Evolutionary conservation across 2,888 invertebrate genomes (phyloP), one percentile per base, ranked within the genome.

Genomic region (Leistus spinibarbis): DNA sequence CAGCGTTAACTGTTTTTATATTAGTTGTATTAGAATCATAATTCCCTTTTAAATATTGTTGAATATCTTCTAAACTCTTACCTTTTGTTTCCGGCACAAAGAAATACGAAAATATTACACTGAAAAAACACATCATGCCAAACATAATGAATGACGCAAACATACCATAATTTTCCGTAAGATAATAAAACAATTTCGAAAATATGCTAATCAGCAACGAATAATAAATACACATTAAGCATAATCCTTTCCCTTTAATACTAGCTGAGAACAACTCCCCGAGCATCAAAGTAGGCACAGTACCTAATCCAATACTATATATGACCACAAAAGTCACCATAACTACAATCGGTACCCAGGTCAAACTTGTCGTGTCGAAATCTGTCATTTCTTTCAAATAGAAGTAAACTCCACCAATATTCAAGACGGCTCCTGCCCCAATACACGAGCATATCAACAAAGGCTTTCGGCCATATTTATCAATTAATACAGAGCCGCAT

Each of bases 381-480:
- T 13, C 27, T 1, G 79, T 79, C 40, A 69, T 78, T n/a, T 82
- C 80, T 73, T 79, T 78, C 13, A 84, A 16, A 54, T 79, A 80
- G 77, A 85, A 85, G 76, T 81, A 82, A 20, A 80, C 76, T 40
- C 83, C 82, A 69, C 73, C 22, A 13, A 78, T 20, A 7, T 76
- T 54, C 19, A 81, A 56, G n/a, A 65, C 24, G 16, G 62, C 24
- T 1, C 68, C 79, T 56, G 78, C 78, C 4, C 89, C 87, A 0
- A 89, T 81, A n/a, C 90, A 89, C 0, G 86, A 86, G 53, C 84
- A 76, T 7, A 87, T 79, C 3, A 88, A 81, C 16, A 89, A 81
- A 19, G 84, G 81, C 70, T 85, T 82, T 24, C 88, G 79, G 5
- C 88, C 89, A 20, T 82, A 82, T 57, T 77, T 76, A 71, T 81